A percentile compares a stretch with the other conserved stretches of the same genome.
phyloP scores from a whole-genome alignment of 2,888 invertebrate genomes.

The Phlogophora meticulosa region DNA sequence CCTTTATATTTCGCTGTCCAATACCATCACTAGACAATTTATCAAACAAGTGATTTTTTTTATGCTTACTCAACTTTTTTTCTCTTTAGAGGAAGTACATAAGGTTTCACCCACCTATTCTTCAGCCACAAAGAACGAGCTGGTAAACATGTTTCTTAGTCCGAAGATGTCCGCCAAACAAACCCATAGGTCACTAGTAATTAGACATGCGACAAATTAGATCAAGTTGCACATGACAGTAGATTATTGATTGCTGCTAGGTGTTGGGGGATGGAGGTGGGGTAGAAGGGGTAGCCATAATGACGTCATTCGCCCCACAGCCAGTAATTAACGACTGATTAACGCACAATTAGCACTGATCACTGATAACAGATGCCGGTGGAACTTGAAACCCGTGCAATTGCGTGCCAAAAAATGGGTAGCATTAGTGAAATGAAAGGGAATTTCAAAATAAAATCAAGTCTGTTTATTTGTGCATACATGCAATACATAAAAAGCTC shows the following conservation, averaged over 20 bases:
- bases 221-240: constrained; percentile 74
- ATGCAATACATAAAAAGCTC: too few species aligned
- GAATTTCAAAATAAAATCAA: neutral
- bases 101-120: too few species aligned
- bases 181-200: constrained; percentile 49
- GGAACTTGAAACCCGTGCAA: constrained; percentile 52
- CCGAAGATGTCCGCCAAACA: constrained; percentile 15
- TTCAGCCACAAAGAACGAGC: neutral
- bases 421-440: neutral
- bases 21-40: too few species aligned
- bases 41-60: too few species aligned
- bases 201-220: constrained; percentile 74
- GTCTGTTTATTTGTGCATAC: too few species aligned
- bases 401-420: constrained; percentile 9
- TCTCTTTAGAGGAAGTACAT: too few species aligned
- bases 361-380: constrained; percentile 76
- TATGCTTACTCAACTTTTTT: too few species aligned
- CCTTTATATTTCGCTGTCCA: too few species aligned
- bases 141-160: neutral
- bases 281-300: constrained; percentile 61
- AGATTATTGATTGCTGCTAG: constrained; percentile 69
- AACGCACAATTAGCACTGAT: constrained; percentile 83
- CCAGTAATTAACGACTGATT: constrained; percentile 83
- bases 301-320: constrained; percentile 77
- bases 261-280: constrained; percentile 1